phyloP scores from a whole-genome alignment of 2,888 invertebrate species.

The Andrena chrysosceles region DNA sequence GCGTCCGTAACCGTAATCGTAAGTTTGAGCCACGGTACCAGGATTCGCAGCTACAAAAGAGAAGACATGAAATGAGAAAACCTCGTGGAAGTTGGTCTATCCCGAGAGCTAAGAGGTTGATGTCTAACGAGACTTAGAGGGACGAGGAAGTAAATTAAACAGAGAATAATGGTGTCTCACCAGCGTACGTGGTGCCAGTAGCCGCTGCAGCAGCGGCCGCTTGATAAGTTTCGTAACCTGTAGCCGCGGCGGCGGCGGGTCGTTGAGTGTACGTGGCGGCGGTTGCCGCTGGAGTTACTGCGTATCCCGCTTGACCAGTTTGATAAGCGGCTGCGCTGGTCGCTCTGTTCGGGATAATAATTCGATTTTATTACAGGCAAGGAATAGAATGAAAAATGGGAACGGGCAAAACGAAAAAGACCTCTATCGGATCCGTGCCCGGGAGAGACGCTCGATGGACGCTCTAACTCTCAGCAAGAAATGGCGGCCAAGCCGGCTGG shows the following conservation, averaged over 20 bases:
- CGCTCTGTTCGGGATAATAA: conserved; percentile 83
- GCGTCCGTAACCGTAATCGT: conserved; percentile 90
- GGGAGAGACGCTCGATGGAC: conserved; percentile 73
- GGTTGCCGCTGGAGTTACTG: conserved; percentile 92
- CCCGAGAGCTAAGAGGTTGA: too few relatives aligned
- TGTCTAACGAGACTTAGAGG: not conserved
- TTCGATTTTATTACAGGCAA: conserved; percentile 19
- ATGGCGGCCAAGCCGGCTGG: conserved; percentile 80
- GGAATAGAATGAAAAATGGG: conserved; percentile 26
- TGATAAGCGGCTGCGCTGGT: conserved; percentile 94
- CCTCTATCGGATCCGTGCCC: conserved; percentile 60
- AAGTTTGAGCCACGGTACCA: conserved; percentile 87
- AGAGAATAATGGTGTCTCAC: conserved; percentile 73
- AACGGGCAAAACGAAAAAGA: conserved; percentile 57
- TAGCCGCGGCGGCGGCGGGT: conserved; percentile 90
- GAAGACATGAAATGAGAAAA: not conserved
- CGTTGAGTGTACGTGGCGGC: conserved; percentile 95
- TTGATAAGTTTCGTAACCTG: conserved; percentile 91
- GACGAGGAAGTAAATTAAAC: not conserved
- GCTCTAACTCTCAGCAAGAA: conserved; percentile 73
- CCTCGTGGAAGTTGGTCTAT: not conserved
- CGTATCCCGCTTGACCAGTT: conserved; percentile 93
- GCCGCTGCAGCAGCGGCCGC: conserved; percentile 94
- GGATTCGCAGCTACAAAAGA: conserved; percentile 80
- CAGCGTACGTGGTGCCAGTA: conserved; percentile 89